Evolutionary conservation across 1,140 invertebrate genomes (phyloP), one percentile per base, ranked within the genome.

Genomic region (Bombus pascuorum): DNA sequence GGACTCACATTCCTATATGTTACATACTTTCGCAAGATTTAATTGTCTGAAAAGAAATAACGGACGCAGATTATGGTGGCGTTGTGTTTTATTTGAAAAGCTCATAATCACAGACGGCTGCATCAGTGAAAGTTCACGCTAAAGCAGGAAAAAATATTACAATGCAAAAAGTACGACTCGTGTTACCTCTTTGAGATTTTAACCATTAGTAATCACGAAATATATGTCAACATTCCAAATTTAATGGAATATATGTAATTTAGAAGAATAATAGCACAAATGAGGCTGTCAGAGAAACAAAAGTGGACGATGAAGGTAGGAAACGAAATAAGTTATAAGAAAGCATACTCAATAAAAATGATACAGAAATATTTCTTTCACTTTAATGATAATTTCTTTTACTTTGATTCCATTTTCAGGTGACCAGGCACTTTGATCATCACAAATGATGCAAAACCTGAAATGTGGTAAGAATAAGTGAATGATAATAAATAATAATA

Each of bases 11-110:
- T 32, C 37, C 22, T 2, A 3, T 9, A n/a, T 59, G n/a, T 76
- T 76, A 59, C 4, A 28, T 57, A 34, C 74, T 34, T 78, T 83
- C 47, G 53, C 75, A 77, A 79, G 75, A 57, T 32, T 57, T 44
- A 71, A 70, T 78, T 44, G 13, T 79, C 22, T 34, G n/a, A 79
- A 77, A 78, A 25, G 47, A 34, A 42, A 32, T 22, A 47, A 53
- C 42, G 4, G 6, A 22, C 10, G 5, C 18, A 25, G 28, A 72
- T 81, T 81, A 81, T 39, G 15, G n/a, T n/a, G 12, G 22, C 22
- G 62, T 25, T 66, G 81, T 37, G 74, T 78, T 47, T 68, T 78
- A 59, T 70, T 84, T 71, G 66, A 84, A 78, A 84, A 84, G n/a
- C 75, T 84, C 82, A 57, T 78, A 84, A 84, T 84, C 65, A 68